Evolutionary conservation across 2,888 invertebrate genomes (phyloP), one percentile per base, ranked within the genome.

Genomic region (Yponomeuta cagnagella): DNA sequence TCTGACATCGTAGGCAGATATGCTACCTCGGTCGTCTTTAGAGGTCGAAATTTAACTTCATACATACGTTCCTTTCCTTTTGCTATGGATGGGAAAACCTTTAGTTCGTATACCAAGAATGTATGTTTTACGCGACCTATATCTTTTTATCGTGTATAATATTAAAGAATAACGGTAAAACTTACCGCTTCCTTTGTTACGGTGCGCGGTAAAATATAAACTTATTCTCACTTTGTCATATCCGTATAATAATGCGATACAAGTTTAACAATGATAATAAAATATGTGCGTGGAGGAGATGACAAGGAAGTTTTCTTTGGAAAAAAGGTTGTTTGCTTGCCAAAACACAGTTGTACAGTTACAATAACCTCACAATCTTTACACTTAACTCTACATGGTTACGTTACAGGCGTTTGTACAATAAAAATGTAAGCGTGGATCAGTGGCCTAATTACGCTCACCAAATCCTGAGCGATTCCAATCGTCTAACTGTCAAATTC

Each of bases 111-210:
- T 5, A 58, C 52, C 52, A 1, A 12, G 52, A 4, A 15, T 58
- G 52, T 58, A 58, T 58, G 52, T 58, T 58, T 58, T 58, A 58
- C 52, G 52, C 52, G 15, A 58, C 52, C 52, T 58, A 15, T 15
- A 58, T 58, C 52, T 58, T 65, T 65, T 65, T 65, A 65, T 65
- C 65, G 65, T 31, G 31, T 23, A 65, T 65, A 31, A 65, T 65
- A 33, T 58, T 58, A 58, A 58, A 58, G 52, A 58, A 58, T 58
- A 58, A 58, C 52, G 52, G 52, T 58, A 65, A 33, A 65, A 65
- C 65, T 65, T 65, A 65, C 65, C 65, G 65, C 65, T 30, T 65
- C 12, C 33, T 65, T 65, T 65, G 65, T 65, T 65, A 65, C 65
- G 65, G 33, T 33, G 30, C 10, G 33, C 65, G 65, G 33, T 65